Percentiles rank a stretch among this genome's conserved stretches.
Conservation (phyloP, 2,797 vertebrate species). For the Takifugu rubripes region DNA sequence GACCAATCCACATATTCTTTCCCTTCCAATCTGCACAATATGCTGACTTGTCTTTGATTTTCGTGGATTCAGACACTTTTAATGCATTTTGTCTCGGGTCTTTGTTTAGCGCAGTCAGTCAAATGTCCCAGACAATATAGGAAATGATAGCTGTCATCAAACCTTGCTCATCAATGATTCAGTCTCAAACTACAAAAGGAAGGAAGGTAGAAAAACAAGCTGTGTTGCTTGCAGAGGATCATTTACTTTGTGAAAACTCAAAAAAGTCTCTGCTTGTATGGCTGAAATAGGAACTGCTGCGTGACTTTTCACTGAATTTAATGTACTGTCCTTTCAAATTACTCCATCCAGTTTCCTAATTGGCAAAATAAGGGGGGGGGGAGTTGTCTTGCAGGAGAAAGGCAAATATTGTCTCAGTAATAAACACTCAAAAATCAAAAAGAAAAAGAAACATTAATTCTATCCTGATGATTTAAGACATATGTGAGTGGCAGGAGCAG, state of each 20-base stretch:
- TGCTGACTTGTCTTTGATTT: conserved; percentile 61
- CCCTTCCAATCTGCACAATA: conserved; percentile 38
- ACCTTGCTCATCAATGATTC: conserved; percentile 33
- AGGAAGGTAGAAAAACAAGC: conserved; percentile 24
- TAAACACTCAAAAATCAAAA: conserved; percentile 16
- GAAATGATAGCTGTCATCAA: conserved; percentile 45
- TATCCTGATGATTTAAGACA: conserved; percentile 54
- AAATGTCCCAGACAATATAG: conserved; percentile 35
- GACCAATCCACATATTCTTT: conserved; percentile 45
- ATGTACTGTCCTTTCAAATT: conserved; percentile 11
- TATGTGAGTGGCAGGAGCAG: conserved; percentile 51
- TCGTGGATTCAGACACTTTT: conserved; percentile 32
- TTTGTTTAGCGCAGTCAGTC: conserved; percentile 40
- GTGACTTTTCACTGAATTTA: conserved; percentile 1
- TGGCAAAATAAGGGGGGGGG: not conserved
- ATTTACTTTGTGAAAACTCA: conserved; percentile 15
- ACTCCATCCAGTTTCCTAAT: conserved; percentile 1
- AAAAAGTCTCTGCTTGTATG: conserved; percentile 5
- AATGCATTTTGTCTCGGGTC: conserved; percentile 18
- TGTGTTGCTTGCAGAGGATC: conserved; percentile 10
- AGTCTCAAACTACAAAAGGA: conserved; percentile 34
- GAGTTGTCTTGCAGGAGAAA: conserved; percentile 2
- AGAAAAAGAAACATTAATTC: conserved; percentile 3
- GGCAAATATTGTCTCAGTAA: conserved; percentile 29
- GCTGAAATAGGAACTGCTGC: conserved; percentile 6